Conservation (phyloP, 2,797 vertebrate genomes). For the Manis pentadactyla region DNA sequence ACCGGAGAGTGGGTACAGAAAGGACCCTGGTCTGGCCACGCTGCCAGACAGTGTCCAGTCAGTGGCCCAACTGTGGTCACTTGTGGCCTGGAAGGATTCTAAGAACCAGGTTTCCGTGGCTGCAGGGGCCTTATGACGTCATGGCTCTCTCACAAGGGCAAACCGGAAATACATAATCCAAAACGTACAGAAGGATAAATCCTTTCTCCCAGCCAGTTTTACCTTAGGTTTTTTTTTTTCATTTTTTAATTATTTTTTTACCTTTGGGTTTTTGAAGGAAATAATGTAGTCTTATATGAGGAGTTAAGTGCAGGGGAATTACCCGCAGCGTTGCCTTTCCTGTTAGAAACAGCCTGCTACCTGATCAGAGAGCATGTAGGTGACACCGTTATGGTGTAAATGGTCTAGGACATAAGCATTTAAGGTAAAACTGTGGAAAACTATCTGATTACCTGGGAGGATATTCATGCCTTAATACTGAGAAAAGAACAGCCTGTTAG, state of each 20-base stretch:
- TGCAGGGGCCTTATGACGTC: neutral
- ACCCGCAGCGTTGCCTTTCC: neutral
- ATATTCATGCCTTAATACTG: no score
- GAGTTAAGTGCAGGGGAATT: neutral
- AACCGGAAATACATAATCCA: neutral
- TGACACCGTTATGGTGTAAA: rapidly evolving
- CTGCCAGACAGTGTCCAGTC: neutral
- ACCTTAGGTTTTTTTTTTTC: neutral
- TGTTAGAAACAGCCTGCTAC: neutral
- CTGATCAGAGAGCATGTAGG: rapidly evolving
- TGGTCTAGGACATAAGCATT: neutral
- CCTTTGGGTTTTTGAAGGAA: neutral
- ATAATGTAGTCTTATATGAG: neutral
- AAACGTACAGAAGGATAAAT: neutral
- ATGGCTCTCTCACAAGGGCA: neutral
- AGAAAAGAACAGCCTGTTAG: neutral
- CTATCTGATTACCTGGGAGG: neutral
- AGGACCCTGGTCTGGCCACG: no score
- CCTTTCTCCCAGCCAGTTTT: neutral
- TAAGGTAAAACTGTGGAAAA: neutral
- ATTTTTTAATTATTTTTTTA: no score
- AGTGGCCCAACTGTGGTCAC: neutral
- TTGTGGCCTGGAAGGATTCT: neutral
- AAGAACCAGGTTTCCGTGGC: rapidly evolving
- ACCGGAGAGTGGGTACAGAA: neutral